Percentiles rank a stretch among this genome's conserved stretches.
These are phyloP conservation scores for Dendroctonus ponderosae DNA, from an alignment of 1,140 invertebrate genomes.

Conservation along the genomic window DNA sequence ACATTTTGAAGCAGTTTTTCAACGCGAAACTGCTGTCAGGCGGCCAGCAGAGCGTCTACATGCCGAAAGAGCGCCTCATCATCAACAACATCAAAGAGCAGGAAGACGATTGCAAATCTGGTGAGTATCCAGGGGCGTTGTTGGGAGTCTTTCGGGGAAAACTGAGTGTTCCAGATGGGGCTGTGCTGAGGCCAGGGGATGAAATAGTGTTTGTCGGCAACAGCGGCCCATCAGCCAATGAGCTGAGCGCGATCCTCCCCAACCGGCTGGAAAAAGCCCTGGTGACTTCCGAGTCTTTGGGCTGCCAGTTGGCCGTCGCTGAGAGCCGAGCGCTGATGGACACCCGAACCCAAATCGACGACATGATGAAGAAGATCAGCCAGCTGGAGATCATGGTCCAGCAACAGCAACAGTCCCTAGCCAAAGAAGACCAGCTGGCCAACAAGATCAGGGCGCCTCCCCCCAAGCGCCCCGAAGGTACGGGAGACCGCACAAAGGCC, in stretches of 20 bases:
- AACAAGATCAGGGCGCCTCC: constrained; percentile 9
- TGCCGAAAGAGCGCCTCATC: background rate
- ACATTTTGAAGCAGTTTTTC: background rate
- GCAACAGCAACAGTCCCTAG: background rate
- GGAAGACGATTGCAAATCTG: background rate
- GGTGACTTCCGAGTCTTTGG: background rate
- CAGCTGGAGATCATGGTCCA: constrained; percentile 6
- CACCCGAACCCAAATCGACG: constrained; percentile 7
- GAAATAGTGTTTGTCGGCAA: constrained; percentile 3
- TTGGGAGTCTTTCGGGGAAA: background rate
- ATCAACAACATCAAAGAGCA: constrained; percentile 2
- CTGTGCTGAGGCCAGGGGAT: constrained; percentile 2
- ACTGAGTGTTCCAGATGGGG: background rate
- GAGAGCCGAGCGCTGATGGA: background rate
- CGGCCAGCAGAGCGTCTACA: background rate
- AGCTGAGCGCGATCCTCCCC: background rate
- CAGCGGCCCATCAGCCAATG: background rate
- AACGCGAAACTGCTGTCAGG: background rate
- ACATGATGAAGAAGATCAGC: constrained; percentile 17
- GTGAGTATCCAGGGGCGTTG: background rate
- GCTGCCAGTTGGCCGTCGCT: background rate
- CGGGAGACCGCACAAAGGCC: background rate
- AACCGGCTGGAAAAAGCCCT: constrained; percentile 1
- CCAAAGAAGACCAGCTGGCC: background rate
- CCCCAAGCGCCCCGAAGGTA: constrained; percentile 2